phyloP scores from a whole-genome alignment of 1,140 invertebrate genomes.

The Drosophila arawakana region DNA sequence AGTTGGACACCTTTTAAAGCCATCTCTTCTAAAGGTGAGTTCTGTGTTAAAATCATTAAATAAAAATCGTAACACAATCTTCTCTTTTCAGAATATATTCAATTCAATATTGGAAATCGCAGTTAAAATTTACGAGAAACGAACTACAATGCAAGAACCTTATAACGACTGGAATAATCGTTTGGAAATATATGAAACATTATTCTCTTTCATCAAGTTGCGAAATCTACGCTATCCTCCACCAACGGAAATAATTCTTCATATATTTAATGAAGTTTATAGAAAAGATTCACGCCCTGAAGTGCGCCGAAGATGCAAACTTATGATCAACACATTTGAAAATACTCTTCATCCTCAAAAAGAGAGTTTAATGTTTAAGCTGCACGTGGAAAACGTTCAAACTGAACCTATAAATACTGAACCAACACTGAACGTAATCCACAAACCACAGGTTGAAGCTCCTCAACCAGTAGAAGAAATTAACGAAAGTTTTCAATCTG shows the following conservation, averaged over 20 bases:
- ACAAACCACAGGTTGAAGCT: not conserved
- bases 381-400: not conserved
- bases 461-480: not conserved
- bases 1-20: slow-evolving; percentile 39
- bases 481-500: not conserved
- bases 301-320: slow-evolving; percentile 16
- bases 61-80: not conserved
- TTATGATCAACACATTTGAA: slow-evolving; percentile 29
- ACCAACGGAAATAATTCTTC: slow-evolving; percentile 39
- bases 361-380: slow-evolving; percentile 29
- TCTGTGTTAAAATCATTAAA: not conserved
- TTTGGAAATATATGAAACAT: slow-evolving; percentile 33
- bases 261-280: slow-evolving; percentile 35
- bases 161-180: slow-evolving; percentile 17
- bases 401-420: not conserved
- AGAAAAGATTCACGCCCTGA: slow-evolving; percentile 24
- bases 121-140: slow-evolving; percentile 26
- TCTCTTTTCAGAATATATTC: slow-evolving; percentile 34
- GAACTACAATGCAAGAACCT: not conserved
- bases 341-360: slow-evolving; percentile 47
- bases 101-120: slow-evolving; percentile 44
- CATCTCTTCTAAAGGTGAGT: slow-evolving; percentile 46
- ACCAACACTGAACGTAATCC: not conserved
- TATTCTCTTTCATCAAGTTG: slow-evolving; percentile 26
- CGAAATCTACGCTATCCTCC: slow-evolving; percentile 32